Conservation (phyloP, 2,113 vertebrate genomes). For the Varanus komodoensis region DNA sequence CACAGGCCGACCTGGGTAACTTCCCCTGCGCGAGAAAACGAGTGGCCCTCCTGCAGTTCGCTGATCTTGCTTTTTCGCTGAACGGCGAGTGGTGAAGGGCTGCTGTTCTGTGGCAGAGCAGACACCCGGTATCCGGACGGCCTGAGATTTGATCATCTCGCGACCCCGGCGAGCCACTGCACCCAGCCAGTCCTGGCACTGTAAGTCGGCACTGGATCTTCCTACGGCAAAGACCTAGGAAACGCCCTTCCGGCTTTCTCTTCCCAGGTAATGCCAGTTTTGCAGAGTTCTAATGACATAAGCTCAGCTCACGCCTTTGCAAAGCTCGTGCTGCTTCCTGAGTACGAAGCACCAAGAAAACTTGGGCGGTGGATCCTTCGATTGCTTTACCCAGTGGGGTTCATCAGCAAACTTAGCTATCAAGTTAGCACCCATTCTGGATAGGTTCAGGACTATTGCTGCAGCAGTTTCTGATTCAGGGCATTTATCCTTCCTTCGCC, state of each 20-base stretch:
- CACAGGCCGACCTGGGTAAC: neutral
- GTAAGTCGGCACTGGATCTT: no score
- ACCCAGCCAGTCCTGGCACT: no score
- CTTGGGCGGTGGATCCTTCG: no score
- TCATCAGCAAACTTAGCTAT: slow-evolving; percentile 20
- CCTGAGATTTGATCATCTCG: no score
- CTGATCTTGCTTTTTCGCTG: neutral
- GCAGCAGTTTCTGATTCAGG: neutral
- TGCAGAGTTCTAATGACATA: neutral
- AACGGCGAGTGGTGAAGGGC: no score
- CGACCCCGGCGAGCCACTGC: no score
- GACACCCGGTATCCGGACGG: no score
- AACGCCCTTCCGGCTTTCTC: neutral
- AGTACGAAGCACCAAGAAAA: neutral
- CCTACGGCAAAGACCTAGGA: neutral
- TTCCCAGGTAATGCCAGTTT: neutral
- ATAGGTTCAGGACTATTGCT: neutral
- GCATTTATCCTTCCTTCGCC: slow-evolving; percentile 26
- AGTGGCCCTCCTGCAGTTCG: neutral
- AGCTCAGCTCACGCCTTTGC: slow-evolving; percentile 2
- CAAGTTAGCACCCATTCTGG: neutral
- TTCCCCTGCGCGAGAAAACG: neutral
- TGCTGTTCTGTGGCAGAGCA: no score
- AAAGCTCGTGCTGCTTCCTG: neutral
- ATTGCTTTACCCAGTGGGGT: neutral